These are phyloP conservation scores for Poeciliopsis gracilis DNA, from an alignment of 2,797 vertebrate genomes.

Conservation along the genomic window DNA sequence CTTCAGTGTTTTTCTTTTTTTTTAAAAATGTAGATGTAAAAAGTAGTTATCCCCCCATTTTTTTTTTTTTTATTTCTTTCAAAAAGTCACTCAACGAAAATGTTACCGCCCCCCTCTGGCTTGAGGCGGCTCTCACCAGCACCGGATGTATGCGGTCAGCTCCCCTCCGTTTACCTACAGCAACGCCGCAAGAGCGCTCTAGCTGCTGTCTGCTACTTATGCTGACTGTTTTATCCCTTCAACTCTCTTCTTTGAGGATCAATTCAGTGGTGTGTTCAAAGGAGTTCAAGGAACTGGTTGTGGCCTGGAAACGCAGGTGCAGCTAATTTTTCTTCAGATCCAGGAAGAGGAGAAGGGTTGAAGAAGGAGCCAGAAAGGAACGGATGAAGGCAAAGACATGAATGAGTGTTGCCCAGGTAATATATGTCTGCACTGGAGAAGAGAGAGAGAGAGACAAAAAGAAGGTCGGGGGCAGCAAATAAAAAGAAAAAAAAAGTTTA, in stretches of 20 bases:
- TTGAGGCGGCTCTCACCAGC: background rate
- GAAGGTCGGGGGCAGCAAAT: background rate
- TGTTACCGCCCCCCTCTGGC: background rate
- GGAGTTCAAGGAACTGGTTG: slow-evolving; percentile 53
- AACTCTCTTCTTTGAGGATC: background rate
- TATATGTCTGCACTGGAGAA: background rate
- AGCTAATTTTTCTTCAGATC: background rate
- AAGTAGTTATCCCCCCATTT: background rate
- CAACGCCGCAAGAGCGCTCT: background rate
- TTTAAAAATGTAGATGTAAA: background rate
- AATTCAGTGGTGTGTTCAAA: background rate
- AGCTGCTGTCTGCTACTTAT: background rate
- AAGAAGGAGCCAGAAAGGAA: background rate
- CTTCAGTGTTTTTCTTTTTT: background rate
- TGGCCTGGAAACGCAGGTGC: slow-evolving; percentile 30
- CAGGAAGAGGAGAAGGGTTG: background rate
- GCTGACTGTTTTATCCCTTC: background rate
- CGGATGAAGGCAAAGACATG: background rate
- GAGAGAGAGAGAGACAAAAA: background rate
- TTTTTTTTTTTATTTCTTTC: background rate
- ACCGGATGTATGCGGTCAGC: background rate
- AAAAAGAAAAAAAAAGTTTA: background rate
- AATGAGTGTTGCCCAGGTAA: background rate
- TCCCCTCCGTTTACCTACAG: background rate
- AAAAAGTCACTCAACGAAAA: background rate